Percentiles rank a stretch among this genome's conserved stretches.
Evolutionary conservation across 2,797 vertebrate genomes (phyloP).

Genomic region (Columba guinea): DNA sequence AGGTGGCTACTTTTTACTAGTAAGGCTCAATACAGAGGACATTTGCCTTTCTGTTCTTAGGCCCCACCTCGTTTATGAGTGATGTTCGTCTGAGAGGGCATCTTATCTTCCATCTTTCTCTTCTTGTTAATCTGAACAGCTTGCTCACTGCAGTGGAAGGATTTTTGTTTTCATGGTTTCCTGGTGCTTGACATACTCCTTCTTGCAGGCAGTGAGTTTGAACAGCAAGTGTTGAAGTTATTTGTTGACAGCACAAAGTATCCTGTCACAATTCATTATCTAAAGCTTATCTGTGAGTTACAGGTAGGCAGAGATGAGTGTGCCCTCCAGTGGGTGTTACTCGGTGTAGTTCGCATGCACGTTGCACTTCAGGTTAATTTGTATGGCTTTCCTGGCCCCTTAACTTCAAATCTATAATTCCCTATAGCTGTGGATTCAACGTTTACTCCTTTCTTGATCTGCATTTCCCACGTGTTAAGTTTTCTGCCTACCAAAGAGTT

Average conservation of each 20-base stretch:
- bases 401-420: neutral
- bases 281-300: neutral
- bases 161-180: neutral
- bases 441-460: neutral
- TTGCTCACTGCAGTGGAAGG: neutral
- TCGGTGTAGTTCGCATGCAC: neutral
- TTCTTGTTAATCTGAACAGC: neutral
- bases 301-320: neutral
- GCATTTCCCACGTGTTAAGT: neutral
- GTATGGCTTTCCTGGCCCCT: neutral
- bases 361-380: neutral
- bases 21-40: neutral
- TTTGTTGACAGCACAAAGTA: neutral
- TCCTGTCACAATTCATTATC: neutral
- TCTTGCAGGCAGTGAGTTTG: neutral
- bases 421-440: accelerated
- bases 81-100: neutral
- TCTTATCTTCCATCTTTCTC: neutral
- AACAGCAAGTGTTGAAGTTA: neutral
- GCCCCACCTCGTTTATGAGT: neutral
- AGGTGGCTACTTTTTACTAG: neutral
- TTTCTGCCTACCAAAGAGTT: neutral
- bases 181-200: neutral
- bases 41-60: neutral
- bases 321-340: neutral